Conservation (phyloP, 2,888 invertebrate genomes). For the Magallana nippona region DNA sequence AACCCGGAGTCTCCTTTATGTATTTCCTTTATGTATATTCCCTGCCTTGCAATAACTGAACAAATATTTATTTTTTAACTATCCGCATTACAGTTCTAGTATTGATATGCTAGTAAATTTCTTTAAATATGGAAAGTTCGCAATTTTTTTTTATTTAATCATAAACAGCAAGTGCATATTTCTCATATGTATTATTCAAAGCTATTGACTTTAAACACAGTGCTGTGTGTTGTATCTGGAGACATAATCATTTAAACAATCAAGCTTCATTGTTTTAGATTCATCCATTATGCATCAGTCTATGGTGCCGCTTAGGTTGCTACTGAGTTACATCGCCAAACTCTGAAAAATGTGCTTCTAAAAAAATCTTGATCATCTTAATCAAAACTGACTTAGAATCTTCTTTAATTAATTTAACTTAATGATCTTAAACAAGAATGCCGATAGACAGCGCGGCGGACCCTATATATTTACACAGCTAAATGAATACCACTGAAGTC, state of each 20-base stretch:
- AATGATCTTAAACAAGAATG: conserved; percentile 24
- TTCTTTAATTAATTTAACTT: conserved; percentile 30
- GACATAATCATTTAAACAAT: not conserved
- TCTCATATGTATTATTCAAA: conserved; percentile 22
- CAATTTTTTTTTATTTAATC: conserved; percentile 1
- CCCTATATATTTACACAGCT: conserved; percentile 33
- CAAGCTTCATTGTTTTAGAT: not conserved
- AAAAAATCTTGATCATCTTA: conserved; percentile 2
- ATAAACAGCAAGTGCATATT: conserved; percentile 1
- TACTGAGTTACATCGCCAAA: not conserved
- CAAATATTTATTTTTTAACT: conserved; percentile 3
- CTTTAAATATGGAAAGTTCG: not conserved
- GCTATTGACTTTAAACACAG: not conserved
- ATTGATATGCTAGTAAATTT: not conserved
- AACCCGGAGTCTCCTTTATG: too few species aligned
- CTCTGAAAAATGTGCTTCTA: conserved; percentile 8
- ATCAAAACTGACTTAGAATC: conserved; percentile 13
- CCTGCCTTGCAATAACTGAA: not conserved
- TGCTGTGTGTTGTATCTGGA: not conserved
- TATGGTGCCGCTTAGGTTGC: not conserved
- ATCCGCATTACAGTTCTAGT: not conserved
- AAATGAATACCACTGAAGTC: conserved; percentile 3
- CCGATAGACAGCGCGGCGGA: conserved; percentile 28
- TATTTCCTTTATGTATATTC: not conserved
- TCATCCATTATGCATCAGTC: conserved; percentile 15